Percentiles rank a stretch among this genome's conserved stretches.
Evolutionary conservation across 2,797 vertebrate genomes (phyloP).

Genomic region (Lepus oiostolus): DNA sequence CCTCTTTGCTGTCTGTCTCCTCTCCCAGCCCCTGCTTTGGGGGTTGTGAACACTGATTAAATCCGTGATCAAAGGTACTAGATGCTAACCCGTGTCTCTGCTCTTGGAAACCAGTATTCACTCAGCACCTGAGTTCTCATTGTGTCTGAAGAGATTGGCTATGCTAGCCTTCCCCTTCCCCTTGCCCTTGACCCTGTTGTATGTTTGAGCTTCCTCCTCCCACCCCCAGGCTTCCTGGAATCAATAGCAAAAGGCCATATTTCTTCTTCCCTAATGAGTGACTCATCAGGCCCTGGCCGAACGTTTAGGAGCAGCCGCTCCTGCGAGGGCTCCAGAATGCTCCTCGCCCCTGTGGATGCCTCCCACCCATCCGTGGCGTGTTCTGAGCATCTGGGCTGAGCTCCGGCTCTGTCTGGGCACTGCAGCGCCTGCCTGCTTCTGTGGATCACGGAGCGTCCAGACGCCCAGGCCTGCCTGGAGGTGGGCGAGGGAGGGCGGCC

Average conservation of each 20-base stretch:
- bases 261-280: slow-evolving; percentile 69
- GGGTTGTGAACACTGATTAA: neutral
- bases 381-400: slow-evolving; percentile 15
- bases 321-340: neutral
- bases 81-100: neutral
- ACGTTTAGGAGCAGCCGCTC: neutral
- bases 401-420: neutral
- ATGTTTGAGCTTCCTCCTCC: slow-evolving; percentile 6
- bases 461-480: neutral
- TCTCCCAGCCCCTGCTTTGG: neutral
- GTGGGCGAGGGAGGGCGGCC: rapidly evolving
- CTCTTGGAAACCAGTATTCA: neutral
- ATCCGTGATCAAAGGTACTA: neutral
- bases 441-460: neutral
- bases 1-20: neutral
- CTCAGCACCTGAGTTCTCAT: neutral
- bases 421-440: neutral
- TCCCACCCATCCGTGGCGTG: neutral
- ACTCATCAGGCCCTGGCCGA: slow-evolving; percentile 56
- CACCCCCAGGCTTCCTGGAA: slow-evolving; percentile 27
- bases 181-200: neutral
- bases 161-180: neutral
- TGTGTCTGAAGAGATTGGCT: neutral
- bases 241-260: slow-evolving; percentile 37
- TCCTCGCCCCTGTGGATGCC: neutral